Base-by-base conservation (phyloP, 1,140 invertebrate species). In the Himalopsyche phryganea region DNA sequence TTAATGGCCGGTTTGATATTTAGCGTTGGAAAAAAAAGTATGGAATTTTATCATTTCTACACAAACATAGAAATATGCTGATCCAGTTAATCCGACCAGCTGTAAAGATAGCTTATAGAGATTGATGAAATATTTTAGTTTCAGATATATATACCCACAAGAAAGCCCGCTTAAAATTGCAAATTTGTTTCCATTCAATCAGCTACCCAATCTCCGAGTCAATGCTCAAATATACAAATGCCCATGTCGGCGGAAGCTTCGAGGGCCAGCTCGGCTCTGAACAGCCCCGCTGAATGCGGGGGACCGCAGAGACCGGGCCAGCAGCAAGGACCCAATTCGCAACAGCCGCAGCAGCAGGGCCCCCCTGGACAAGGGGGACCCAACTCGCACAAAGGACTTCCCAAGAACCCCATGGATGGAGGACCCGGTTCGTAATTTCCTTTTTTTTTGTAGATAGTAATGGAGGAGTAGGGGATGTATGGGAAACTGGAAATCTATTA, bases 151-250 rank as follows among this genome's bases (percentile, higher is more conserved):
- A 9, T 28, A 28, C 9, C 23, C 23, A 28, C 23, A 3, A 3
- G 23, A 28, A 28, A 28, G 23, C 23, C 23, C 9, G 23, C 23
- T 28, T 28, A 28, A 28, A 28, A 28, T 28, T 28, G 9, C 23
- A 28, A 3, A 28, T 28, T 28, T 28, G 23, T 28, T 28, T 28
- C 23, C 23, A 28, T 14, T 1, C n/a, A 40, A 40, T 0, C 60
- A 77, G 76, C 76, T n/a, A 77, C 74, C 10, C 73, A 76, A 63
- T 78, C 76, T 6, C 76, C 76, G 11, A 70, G 73, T 5, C 76
- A 78, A 59, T 71, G 71, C n/a, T 58, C 58, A 10, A 61, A 58
- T 45, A 71, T 73, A 7, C 69, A 71, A 51, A 72, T 77, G 70
- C 72, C 75, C 48, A 74, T 75, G 72, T 77, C 76, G 14, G 74